phyloP scores from a whole-genome alignment of 2,113 vertebrate species.

The Neomonachus schauinslandi region DNA sequence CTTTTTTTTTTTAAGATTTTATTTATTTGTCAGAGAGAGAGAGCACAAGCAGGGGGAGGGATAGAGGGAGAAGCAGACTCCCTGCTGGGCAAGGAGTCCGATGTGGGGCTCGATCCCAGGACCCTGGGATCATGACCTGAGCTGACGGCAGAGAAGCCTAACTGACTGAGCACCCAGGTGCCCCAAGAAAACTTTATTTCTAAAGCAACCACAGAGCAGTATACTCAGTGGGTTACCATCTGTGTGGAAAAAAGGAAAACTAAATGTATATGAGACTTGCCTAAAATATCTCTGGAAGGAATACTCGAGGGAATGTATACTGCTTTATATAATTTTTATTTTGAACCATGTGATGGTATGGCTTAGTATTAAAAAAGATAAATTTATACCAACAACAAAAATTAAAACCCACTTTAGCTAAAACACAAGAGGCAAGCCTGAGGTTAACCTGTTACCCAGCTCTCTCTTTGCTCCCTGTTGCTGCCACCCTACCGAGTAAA shows the following conservation, averaged over 20 bases:
- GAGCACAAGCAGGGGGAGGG: neutral
- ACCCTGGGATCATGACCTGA: neutral
- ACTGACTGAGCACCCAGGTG: neutral
- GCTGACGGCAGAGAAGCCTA: neutral
- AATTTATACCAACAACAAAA: neutral
- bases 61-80: neutral
- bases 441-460: neutral
- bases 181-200: conserved; percentile 12
- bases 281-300: neutral
- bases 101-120: neutral
- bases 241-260: neutral
- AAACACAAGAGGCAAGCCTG: neutral
- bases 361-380: neutral
- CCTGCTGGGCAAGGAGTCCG: neutral
- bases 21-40: neutral
- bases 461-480: neutral
- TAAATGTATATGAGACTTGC: neutral
- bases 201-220: neutral
- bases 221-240: neutral
- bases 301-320: neutral
- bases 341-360: neutral
- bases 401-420: neutral
- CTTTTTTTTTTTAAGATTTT: neutral
- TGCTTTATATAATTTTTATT: neutral
- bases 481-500: neutral